A percentile compares a stretch with the other conserved stretches of the same genome.
These are phyloP conservation scores for Nineta flava DNA, from an alignment of 2,888 invertebrate species.

Conservation along the genomic window DNA sequence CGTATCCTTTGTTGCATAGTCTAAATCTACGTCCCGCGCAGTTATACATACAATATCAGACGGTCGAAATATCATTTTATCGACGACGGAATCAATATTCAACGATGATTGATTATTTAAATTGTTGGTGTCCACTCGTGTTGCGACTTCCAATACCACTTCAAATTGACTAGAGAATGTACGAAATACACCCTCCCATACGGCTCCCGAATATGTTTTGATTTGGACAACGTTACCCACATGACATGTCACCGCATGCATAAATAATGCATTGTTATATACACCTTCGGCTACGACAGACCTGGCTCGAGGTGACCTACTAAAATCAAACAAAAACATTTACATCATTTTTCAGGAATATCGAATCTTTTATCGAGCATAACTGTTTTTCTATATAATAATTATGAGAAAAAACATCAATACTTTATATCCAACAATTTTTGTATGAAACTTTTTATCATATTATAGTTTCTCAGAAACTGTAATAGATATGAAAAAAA, in stretches of 20 bases:
- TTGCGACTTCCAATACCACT: constrained; percentile 72
- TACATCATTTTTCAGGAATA: too few relatives aligned
- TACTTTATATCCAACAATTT: too few relatives aligned
- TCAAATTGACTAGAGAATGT: constrained; percentile 83
- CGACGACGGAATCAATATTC: constrained; percentile 52
- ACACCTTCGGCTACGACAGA: constrained; percentile 65
- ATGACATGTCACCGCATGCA: constrained; percentile 75
- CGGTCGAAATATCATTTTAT: constrained; percentile 69
- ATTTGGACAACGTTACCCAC: constrained; percentile 72
- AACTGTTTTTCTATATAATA: background rate
- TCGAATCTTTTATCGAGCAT: too few relatives aligned
- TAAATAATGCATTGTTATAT: constrained; percentile 77
- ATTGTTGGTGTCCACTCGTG: constrained; percentile 43
- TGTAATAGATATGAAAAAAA: too few relatives aligned
- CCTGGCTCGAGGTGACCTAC: constrained; percentile 53
- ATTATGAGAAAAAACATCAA: background rate
- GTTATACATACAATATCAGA: constrained; percentile 71
- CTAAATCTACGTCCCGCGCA: constrained; percentile 72
- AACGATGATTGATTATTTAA: constrained; percentile 26
- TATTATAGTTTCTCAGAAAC: too few relatives aligned
- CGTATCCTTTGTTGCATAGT: constrained; percentile 74
- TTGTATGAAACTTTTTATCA: too few relatives aligned
- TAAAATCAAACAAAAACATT: constrained; percentile 6
- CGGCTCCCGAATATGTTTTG: constrained; percentile 65
- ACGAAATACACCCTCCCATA: constrained; percentile 80